phyloP scores from a whole-genome alignment of 2,888 invertebrate genomes.

The Salpingus planirostris region DNA sequence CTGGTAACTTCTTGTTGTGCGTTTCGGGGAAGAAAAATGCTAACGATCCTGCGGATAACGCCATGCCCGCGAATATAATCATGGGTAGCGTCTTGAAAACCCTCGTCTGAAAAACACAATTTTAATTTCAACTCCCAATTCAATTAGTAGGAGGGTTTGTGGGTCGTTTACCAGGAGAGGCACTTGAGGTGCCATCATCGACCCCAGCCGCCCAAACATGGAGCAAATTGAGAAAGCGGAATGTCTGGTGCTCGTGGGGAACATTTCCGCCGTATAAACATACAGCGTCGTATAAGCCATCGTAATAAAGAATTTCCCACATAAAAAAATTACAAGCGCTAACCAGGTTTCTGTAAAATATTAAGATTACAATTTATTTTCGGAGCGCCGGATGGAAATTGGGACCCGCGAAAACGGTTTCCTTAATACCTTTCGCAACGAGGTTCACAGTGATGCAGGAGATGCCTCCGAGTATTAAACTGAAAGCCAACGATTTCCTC shows the following conservation, averaged over 20 bases:
- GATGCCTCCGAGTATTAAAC: slow-evolving; percentile 51
- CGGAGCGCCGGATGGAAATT: too few relatives aligned
- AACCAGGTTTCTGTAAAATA: slow-evolving; percentile 2
- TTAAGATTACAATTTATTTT: too few relatives aligned
- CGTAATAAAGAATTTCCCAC: slow-evolving; percentile 23
- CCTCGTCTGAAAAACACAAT: slow-evolving; percentile 39
- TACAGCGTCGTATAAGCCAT: slow-evolving; percentile 22
- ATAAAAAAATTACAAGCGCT: slow-evolving; percentile 13
- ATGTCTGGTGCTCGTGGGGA: slow-evolving; percentile 58
- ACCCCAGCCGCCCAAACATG: slow-evolving; percentile 61
- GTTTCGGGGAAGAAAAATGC: slow-evolving; percentile 57
- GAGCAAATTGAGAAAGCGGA: slow-evolving; percentile 59
- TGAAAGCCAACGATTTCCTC: slow-evolving; percentile 52
- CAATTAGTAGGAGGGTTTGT: too few relatives aligned
- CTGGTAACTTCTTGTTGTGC: slow-evolving; percentile 49
- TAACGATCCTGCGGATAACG: slow-evolving; percentile 48
- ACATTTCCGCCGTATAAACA: slow-evolving; percentile 52
- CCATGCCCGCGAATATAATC: slow-evolving; percentile 50
- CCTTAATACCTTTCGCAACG: not conserved
- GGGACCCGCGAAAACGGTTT: too few relatives aligned
- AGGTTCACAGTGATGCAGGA: slow-evolving; percentile 43
- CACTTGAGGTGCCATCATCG: slow-evolving; percentile 62
- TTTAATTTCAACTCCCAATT: slow-evolving; percentile 4
- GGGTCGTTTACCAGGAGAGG: slow-evolving; percentile 52
- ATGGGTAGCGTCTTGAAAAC: slow-evolving; percentile 48